Percentiles rank a stretch among this genome's conserved stretches.
phyloP scores from a whole-genome alignment of 1,140 invertebrate species.

The Ceratina australensis region DNA sequence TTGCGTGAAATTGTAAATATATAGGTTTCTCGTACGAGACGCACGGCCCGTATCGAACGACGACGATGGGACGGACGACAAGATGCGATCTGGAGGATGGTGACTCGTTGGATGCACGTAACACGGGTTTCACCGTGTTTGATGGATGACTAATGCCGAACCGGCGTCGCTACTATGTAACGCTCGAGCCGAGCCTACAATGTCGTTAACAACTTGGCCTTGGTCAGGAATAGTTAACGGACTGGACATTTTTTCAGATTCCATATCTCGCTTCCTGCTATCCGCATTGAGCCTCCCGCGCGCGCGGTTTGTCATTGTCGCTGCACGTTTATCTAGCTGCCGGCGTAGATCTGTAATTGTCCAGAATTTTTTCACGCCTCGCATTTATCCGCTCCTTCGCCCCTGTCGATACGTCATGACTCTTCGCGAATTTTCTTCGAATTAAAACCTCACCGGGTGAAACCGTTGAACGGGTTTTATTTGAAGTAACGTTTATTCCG shows the following conservation, averaged over 20 bases:
- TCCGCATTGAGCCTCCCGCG: constrained; percentile 50
- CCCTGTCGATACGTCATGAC: background rate
- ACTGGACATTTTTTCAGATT: constrained; percentile 53
- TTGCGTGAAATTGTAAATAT: constrained; percentile 53
- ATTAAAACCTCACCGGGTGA: too few relatives aligned
- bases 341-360: constrained; percentile 42
- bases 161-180: constrained; percentile 29
- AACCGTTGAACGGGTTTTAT: too few relatives aligned
- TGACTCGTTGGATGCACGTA: constrained; percentile 54
- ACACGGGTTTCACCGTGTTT: constrained; percentile 63
- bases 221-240: constrained; percentile 65
- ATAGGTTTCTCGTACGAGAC: constrained; percentile 31
- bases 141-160: constrained; percentile 63
- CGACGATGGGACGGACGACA: background rate
- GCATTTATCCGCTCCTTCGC: too few relatives aligned
- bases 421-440: too few relatives aligned
- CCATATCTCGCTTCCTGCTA: constrained; percentile 60
- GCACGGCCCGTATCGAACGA: too few relatives aligned
- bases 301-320: constrained; percentile 56
- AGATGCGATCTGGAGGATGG: constrained; percentile 29
- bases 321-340: constrained; percentile 44
- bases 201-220: constrained; percentile 64
- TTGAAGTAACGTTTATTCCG: too few relatives aligned
- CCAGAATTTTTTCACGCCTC: constrained; percentile 7
- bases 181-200: constrained; percentile 45